Conservation (phyloP, 1,140 invertebrate genomes). For the Listronotus bonariensis region DNA sequence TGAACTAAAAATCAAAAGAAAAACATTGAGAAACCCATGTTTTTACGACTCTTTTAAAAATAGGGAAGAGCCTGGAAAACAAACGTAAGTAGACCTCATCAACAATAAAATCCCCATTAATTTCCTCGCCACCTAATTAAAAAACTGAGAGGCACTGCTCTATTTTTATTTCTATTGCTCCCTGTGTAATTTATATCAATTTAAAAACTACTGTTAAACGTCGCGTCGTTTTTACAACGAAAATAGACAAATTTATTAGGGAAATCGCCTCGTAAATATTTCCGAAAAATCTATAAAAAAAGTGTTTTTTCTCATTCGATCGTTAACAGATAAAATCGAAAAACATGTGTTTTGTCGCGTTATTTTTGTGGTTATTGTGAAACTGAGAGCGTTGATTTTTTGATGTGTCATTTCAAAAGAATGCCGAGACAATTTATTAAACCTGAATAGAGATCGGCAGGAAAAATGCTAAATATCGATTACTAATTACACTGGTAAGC, state of each 20-base stretch:
- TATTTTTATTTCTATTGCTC: conserved; percentile 9
- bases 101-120: conserved; percentile 18
- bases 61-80: conserved; percentile 13
- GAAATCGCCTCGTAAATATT: conserved; percentile 30
- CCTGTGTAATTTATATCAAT: conserved; percentile 32
- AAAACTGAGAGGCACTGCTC: conserved; percentile 3
- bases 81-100: conserved; percentile 12
- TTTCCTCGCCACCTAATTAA: conserved; percentile 11
- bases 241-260: conserved; percentile 33
- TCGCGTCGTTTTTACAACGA: conserved; percentile 28
- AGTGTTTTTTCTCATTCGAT: conserved; percentile 16
- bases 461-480: too few relatives aligned
- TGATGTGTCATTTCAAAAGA: too few relatives aligned
- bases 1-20: conserved; percentile 17
- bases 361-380: conserved; percentile 5
- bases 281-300: conserved; percentile 31
- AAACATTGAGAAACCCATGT: conserved; percentile 16
- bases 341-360: conserved; percentile 16
- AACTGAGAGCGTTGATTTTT: not conserved
- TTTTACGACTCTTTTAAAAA: conserved; percentile 28
- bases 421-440: too few relatives aligned
- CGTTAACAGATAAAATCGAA: conserved; percentile 31
- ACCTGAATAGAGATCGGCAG: too few relatives aligned
- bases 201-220: conserved; percentile 26
- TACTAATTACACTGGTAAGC: too few relatives aligned